Base-by-base conservation (phyloP, 1,140 invertebrate species). In the Pogonognathellus flavescens region DNA sequence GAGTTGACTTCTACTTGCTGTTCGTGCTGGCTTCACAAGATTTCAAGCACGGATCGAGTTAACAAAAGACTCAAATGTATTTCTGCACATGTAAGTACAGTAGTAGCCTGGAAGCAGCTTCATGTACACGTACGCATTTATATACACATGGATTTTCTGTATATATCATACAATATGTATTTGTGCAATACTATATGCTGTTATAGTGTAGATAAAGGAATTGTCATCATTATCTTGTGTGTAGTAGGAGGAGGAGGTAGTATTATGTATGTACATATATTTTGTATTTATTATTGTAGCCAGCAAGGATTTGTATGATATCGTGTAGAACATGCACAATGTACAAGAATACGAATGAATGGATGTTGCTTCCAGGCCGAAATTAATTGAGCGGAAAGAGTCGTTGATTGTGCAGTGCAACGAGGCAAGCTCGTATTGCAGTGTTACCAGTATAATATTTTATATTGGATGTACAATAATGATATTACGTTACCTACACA, bases 351-450 rank as follows among this genome's bases (percentile, higher is more conserved):
- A 52, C 52, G 50, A 53, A 57, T 76, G 16, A 50, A 76, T 76
- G 70, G 41, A 76, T 81, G 20, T 53, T 18, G 80, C 81, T 82
- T 22, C 55, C 50, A 82, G 81, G 81, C 53, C 60, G 81, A 62
- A 82, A 82, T 82, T 82, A 82, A 82, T 82, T 82, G 81, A 82
- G 81, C 57, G 57, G 81, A 82, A 82, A 82, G 57, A 62, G 81
- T 82, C 57, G 53, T 82, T 82, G 81, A 82, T 82, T 82, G 81
- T 82, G 57, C 50, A 81, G 53, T 53, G 80, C 50, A 81, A 81
- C 53, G 18, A 55, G 80, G 53, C 50, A 55, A 55, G 80, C 18
- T 31, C n/a, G 66, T 13, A 76, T 76, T 25, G 13, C 50, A 66
- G 20, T 66, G 25, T 25, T 20, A 4, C 22, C 20, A 66, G 20